A percentile compares a stretch with the other conserved stretches of the same genome.
These are phyloP conservation scores for Sternotherus odoratus DNA, from an alignment of 2,797 vertebrate species.

Conservation along the genomic window DNA sequence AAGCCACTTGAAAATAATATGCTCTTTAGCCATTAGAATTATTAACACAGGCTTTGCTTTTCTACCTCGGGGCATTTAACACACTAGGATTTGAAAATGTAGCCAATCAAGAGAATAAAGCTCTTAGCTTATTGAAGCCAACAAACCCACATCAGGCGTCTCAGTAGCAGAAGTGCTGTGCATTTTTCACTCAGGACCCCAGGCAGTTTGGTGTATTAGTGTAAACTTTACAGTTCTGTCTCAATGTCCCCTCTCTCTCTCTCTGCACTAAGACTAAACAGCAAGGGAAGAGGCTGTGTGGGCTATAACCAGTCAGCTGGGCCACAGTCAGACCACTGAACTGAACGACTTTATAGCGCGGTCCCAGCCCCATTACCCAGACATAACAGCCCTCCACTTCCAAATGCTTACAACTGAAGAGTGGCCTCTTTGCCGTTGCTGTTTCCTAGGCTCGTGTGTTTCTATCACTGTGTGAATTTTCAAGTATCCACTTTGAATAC, in stretches of 20 bases:
- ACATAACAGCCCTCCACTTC: rapidly evolving
- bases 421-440: background rate
- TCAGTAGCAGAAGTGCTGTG: background rate
- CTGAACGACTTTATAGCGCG: no score
- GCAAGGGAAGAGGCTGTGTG: background rate
- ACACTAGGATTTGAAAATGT: background rate
- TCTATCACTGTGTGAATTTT: no score
- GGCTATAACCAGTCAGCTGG: rapidly evolving
- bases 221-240: background rate
- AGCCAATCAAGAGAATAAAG: background rate
- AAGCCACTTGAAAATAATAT: constrained; percentile 31
- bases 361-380: no score
- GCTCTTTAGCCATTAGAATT: constrained; percentile 29
- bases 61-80: background rate
- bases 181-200: background rate
- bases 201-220: background rate
- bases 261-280: background rate
- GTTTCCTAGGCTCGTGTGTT: background rate
- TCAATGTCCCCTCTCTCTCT: background rate
- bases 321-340: rapidly evolving
- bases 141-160: rapidly evolving
- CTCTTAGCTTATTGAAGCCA: background rate
- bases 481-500: background rate
- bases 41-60: constrained; percentile 38
- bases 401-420: rapidly evolving